Conservation (phyloP, 2,797 vertebrate genomes). For the Micromesistius poutassou region DNA sequence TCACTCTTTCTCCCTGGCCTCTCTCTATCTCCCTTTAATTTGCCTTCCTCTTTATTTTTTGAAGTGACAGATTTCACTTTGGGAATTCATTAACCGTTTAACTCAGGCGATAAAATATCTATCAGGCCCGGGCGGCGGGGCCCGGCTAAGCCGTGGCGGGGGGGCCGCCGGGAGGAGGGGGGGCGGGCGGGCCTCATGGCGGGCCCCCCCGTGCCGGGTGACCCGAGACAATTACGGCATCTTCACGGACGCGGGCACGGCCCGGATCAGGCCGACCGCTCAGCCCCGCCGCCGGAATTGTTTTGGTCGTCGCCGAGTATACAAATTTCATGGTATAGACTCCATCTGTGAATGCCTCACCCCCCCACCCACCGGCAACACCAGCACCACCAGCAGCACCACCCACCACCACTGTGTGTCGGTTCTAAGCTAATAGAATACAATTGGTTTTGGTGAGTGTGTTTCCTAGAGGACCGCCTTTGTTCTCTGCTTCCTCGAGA, state of each 20-base stretch:
- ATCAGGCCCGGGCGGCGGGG: slow-evolving; percentile 78
- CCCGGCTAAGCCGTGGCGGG: slow-evolving; percentile 73
- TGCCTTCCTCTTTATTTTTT: slow-evolving; percentile 79
- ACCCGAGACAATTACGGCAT: slow-evolving; percentile 80
- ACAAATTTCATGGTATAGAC: slow-evolving; percentile 77
- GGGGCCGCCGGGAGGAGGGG: neutral
- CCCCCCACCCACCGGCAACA: slow-evolving; percentile 14
- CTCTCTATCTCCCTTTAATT: slow-evolving; percentile 84
- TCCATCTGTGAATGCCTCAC: slow-evolving; percentile 64
- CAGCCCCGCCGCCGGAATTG: slow-evolving; percentile 76
- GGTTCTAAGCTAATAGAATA: slow-evolving; percentile 73
- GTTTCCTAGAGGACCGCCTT: slow-evolving; percentile 63
- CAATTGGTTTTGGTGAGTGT: slow-evolving; percentile 80
- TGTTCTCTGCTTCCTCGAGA: slow-evolving; percentile 66
- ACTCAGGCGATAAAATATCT: slow-evolving; percentile 94
- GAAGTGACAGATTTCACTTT: slow-evolving; percentile 95
- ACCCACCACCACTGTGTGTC: slow-evolving; percentile 46
- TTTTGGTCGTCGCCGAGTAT: slow-evolving; percentile 76
- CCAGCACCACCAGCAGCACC: slow-evolving; percentile 41
- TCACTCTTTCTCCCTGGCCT: slow-evolving; percentile 42
- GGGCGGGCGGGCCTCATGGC: too few species aligned
- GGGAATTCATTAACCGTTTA: slow-evolving; percentile 98
- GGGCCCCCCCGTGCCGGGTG: slow-evolving; percentile 84
- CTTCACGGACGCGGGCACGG: slow-evolving; percentile 62
- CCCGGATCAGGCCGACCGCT: slow-evolving; percentile 65